A percentile compares a stretch with the other conserved stretches of the same genome.
Evolutionary conservation across 2,113 vertebrate genomes (phyloP).

Genomic region (Oxyruncus cristatus): DNA sequence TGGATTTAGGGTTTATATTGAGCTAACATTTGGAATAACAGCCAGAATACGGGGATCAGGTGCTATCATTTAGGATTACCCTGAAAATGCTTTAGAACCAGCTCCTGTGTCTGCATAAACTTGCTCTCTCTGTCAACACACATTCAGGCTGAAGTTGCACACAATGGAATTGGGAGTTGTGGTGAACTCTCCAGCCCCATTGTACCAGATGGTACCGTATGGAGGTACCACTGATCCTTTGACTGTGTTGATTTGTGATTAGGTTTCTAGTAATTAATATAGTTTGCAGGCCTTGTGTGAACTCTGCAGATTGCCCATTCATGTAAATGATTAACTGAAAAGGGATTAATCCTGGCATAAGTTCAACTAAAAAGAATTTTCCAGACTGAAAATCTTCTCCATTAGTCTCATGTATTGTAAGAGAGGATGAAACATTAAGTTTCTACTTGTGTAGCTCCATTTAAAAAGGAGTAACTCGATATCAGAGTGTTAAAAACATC

Average conservation of each 20-base stretch:
- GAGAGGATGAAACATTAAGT: not conserved
- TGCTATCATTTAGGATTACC: not conserved
- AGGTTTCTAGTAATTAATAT: constrained; percentile 62
- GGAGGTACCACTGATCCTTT: constrained; percentile 47
- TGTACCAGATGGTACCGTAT: constrained; percentile 59
- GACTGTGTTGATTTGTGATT: constrained; percentile 57
- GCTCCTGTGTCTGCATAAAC: not conserved
- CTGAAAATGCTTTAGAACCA: not conserved
- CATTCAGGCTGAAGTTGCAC: not conserved
- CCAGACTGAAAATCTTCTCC: not conserved
- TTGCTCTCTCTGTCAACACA: not conserved
- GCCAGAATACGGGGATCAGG: not conserved
- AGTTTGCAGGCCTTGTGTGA: constrained; percentile 61
- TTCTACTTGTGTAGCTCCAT: not conserved
- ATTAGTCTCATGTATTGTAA: not conserved
- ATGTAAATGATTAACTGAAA: constrained; percentile 60
- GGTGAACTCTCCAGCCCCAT: not conserved
- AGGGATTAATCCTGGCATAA: constrained; percentile 49
- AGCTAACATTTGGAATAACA: not conserved
- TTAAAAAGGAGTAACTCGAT: not conserved
- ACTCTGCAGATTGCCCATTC: constrained; percentile 51
- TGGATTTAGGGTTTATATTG: not conserved
- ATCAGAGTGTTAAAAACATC: not conserved
- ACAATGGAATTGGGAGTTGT: not conserved
- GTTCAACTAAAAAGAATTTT: constrained; percentile 44